Evolutionary conservation across 2,797 vertebrate species (phyloP).

Genomic region (Peromyscus melanophrys): DNA sequence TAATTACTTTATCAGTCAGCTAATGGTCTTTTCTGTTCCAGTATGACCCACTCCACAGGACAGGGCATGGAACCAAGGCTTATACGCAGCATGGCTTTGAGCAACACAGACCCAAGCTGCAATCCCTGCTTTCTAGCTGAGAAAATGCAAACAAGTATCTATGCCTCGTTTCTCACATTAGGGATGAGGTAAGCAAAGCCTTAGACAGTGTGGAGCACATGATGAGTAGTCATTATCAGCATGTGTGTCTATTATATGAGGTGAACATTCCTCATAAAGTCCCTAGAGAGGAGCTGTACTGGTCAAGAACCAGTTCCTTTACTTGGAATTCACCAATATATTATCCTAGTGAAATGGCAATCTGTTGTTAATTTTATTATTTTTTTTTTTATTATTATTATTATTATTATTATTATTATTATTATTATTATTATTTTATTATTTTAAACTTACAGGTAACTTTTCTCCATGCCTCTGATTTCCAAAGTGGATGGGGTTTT

Average conservation of each 20-base stretch:
- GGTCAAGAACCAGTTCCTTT: neutral
- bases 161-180: neutral
- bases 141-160: neutral
- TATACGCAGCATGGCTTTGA: neutral
- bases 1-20: neutral
- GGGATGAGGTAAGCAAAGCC: neutral
- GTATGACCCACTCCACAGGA: neutral
- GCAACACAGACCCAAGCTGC: neutral
- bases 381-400: neutral
- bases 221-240: neutral
- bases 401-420: neutral
- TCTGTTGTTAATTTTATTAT: neutral
- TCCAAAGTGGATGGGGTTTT: conserved; percentile 29
- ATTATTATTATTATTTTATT: neutral
- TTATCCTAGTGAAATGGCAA: neutral
- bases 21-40: neutral
- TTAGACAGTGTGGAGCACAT: neutral
- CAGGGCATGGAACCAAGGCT: neutral
- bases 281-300: neutral
- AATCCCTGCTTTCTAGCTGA: neutral
- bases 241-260: neutral
- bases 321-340: neutral
- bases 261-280: neutral
- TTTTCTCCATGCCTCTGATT: conserved; percentile 11
- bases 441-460: neutral